Conservation (phyloP, 2,888 invertebrate species). For the Strigamia crassipes region DNA sequence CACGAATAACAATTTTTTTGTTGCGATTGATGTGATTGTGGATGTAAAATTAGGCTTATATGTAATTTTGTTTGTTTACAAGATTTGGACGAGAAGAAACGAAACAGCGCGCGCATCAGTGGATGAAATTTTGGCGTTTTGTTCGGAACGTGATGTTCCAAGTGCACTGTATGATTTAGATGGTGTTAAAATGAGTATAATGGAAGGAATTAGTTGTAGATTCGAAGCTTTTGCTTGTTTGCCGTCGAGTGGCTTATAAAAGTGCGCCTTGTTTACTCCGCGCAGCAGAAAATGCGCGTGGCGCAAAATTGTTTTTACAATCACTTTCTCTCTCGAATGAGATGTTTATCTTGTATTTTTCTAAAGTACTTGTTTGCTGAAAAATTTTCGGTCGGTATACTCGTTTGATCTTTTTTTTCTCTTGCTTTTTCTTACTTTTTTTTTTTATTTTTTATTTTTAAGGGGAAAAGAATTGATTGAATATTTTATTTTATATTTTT, state of each 20-base stretch:
- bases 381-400: neutral
- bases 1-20: too few relatives aligned
- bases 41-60: neutral
- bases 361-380: neutral
- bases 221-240: conserved; percentile 2
- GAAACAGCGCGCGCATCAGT: neutral
- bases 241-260: neutral
- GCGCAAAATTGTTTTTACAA: neutral
- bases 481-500: neutral
- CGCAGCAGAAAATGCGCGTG: neutral
- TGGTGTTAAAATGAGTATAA: conserved; percentile 6
- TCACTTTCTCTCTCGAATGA: neutral
- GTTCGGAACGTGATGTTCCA: neutral
- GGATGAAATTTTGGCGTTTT: neutral
- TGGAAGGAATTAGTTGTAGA: conserved; percentile 10
- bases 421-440: neutral
- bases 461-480: neutral
- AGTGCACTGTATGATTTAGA: conserved; percentile 7
- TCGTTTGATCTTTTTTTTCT: neutral
- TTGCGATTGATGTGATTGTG: too few relatives aligned
- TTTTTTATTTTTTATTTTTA: neutral
- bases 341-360: conserved; percentile 25
- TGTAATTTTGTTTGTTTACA: conserved; percentile 14
- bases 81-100: neutral
- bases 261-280: conserved; percentile 21